Evolutionary conservation across 2,113 vertebrate species (phyloP).

Genomic region (Felis chaus): DNA sequence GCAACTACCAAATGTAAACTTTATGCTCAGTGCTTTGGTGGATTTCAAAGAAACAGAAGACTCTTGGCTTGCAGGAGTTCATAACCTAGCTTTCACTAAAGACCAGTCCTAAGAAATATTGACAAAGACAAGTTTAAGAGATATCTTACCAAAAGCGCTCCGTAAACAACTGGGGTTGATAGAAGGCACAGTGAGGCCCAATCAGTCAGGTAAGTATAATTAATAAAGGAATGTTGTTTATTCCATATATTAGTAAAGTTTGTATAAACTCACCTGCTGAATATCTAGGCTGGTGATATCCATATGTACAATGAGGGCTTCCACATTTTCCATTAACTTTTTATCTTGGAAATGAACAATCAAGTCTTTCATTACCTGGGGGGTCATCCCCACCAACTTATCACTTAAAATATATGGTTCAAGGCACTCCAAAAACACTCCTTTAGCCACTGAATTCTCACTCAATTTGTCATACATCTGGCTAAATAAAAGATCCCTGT

Average conservation of each 20-base stretch:
- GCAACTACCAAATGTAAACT: not conserved
- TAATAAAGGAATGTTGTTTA: not conserved
- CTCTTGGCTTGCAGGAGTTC: not conserved
- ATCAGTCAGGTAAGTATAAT: not conserved
- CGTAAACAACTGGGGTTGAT: not conserved
- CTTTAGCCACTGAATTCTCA: conserved; percentile 95
- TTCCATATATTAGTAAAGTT: not conserved
- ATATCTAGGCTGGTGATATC: conserved; percentile 98
- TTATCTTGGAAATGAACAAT: conserved; percentile 96
- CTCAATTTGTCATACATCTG: conserved; percentile 93
- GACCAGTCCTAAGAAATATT: not conserved
- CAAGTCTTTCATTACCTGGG: conserved; percentile 96
- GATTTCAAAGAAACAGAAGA: not conserved
- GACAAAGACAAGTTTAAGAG: conserved; percentile 16
- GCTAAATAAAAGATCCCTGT: conserved; percentile 95
- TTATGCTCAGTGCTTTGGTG: not conserved
- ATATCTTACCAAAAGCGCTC: not conserved
- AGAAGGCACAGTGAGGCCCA: not conserved
- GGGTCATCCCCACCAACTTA: conserved; percentile 93
- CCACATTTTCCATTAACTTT: conserved; percentile 95
- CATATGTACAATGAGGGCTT: conserved; percentile 97
- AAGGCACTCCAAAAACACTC: conserved; percentile 95
- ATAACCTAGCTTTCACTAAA: not conserved
- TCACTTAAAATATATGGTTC: conserved; percentile 95
- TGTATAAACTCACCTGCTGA: conserved; percentile 89